Base-by-base conservation (phyloP, 53 echinoderm and acorn worm species). In the Crossaster papposus region DNA sequence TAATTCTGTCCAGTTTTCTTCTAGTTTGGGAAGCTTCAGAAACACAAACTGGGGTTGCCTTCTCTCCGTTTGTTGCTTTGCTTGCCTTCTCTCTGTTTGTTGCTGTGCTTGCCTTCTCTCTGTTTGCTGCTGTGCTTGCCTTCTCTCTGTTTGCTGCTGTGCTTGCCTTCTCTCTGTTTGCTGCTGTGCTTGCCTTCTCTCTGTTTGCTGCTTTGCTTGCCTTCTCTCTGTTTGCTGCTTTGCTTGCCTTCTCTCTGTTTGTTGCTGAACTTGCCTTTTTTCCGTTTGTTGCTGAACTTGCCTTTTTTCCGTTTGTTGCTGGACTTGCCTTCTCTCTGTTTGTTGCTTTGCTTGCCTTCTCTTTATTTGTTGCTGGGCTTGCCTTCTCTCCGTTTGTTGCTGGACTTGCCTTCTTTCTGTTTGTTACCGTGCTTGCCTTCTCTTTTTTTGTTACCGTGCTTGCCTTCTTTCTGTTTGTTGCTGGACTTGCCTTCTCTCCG, bases 291-390 rank as follows among this genome's bases (percentile, higher is more conserved):
- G 15, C 79, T 54, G 52, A 32, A 32, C 5, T 33, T 32, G 8
- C 31, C 31, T 33, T 1, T 30, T 34, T 71, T 72, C 8, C 1
- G 32, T 29, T 23, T 52, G n/a, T 29, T 35, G n/a, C 30, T 17
- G 52, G 30, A 8, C 51, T 36, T 71, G 36, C 12, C 72, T 72
- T 84, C 72, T 53, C 50, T 72, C 72, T 84, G 13, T 32, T 72
- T 31, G 32, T 9, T 26, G 51, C 24, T 15, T 4, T 78, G 50
- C 23, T n/a, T n/a, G 26, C 84, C 17, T 73, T 23, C 10, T 53
- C 31, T 71, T 28, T 37, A 53, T 17, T 12, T 9, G 38, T 13
- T 31, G 22, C 80, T 58, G 55, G 74, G 74, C 13, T 36, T 6
- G 14, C 34, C 35, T n/a, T 6, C 9, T n/a, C 51, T 52, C 1